Conservation (phyloP, 2,797 vertebrate genomes). For the Pseudochirops corinnae region DNA sequence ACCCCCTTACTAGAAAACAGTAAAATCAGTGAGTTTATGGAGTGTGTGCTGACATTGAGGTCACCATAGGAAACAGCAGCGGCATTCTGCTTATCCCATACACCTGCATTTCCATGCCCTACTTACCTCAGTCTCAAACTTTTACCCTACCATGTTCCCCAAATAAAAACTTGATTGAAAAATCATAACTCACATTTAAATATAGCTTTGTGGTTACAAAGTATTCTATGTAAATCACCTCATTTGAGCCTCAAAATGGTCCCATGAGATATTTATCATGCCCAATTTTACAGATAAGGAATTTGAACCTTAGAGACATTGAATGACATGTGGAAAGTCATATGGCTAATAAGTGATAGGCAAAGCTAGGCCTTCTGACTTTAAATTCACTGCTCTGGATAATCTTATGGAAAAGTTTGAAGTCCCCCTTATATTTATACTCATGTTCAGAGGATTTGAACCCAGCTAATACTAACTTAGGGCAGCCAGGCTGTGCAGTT, state of each 20-base stretch:
- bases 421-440: neutral
- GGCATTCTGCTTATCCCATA: too few relatives aligned
- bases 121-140: neutral
- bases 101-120: neutral
- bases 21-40: neutral
- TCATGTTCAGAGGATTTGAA: neutral
- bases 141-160: neutral
- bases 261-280: neutral
- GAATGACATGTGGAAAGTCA: neutral
- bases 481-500: neutral
- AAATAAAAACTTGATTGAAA: neutral
- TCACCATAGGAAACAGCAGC: neutral
- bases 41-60: accelerated
- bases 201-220: neutral
- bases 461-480: neutral
- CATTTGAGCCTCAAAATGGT: neutral
- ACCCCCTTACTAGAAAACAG: neutral
- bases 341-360: neutral
- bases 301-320: neutral
- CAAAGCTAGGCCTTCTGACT: neutral
- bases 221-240: neutral
- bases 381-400: neutral
- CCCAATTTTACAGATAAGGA: neutral
- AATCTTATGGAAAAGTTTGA: neutral
- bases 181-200: neutral